These are phyloP conservation scores for Oophaga pumilio DNA, from an alignment of 2,113 vertebrate species.

Conservation along the genomic window DNA sequence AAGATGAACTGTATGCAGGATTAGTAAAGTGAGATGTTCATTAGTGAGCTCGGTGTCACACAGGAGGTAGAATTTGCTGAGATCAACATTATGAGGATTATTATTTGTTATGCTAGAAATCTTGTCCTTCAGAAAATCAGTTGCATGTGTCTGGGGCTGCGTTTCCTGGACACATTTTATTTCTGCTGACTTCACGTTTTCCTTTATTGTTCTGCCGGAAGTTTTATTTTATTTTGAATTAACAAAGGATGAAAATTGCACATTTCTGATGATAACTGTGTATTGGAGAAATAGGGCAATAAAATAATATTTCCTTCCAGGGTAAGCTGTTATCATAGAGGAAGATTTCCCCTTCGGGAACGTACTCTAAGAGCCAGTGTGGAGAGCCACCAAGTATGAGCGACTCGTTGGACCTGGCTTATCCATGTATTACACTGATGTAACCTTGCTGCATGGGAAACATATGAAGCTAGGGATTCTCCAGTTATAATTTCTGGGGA, in stretches of 20 bases:
- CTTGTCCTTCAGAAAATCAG: conserved; percentile 33
- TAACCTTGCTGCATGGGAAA: too few relatives aligned
- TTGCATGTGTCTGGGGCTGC: not conserved
- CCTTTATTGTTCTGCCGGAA: not conserved
- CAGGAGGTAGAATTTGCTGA: conserved; percentile 14
- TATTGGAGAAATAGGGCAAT: not conserved
- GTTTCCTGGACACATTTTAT: not conserved
- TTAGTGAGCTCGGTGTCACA: conserved; percentile 1
- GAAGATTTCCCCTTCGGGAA: not conserved
- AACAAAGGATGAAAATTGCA: not conserved
- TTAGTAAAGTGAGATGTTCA: not conserved
- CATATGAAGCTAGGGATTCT: too few relatives aligned
- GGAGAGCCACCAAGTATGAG: not conserved
- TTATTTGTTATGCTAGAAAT: conserved; percentile 17
- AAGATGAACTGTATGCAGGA: not conserved
- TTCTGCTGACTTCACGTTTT: conserved; percentile 33
- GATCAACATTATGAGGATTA: not conserved
- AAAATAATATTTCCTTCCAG: not conserved
- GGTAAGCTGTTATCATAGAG: not conserved
- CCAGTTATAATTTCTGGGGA: too few relatives aligned
- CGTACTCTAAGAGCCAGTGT: not conserved
- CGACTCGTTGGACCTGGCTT: too few relatives aligned
- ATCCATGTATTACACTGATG: too few relatives aligned
- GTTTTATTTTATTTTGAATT: conserved; percentile 2
- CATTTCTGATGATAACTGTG: too few relatives aligned